Evolutionary conservation across 2,888 invertebrate genomes (phyloP).

Genomic region (Hypsopygia costalis): DNA sequence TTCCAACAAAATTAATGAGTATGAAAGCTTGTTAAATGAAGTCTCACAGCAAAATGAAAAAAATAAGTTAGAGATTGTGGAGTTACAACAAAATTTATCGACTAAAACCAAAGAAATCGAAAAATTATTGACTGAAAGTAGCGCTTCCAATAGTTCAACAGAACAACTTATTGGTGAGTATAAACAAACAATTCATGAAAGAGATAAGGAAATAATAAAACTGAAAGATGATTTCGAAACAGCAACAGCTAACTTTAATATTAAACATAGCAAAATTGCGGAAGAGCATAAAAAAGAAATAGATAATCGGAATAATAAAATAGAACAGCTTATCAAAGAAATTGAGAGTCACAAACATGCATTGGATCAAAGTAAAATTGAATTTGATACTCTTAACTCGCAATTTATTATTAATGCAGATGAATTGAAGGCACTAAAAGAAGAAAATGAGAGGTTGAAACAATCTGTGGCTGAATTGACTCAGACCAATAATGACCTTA

Average conservation of each 20-base stretch:
- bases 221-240: slow-evolving; percentile 71
- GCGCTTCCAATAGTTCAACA: slow-evolving; percentile 51
- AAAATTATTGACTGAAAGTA: slow-evolving; percentile 57
- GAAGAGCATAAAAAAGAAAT: slow-evolving; percentile 76
- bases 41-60: slow-evolving; percentile 63
- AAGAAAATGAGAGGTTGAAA: slow-evolving; percentile 65
- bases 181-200: slow-evolving; percentile 73
- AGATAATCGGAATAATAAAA: slow-evolving; percentile 69
- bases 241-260: slow-evolving; percentile 69
- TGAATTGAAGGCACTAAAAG: slow-evolving; percentile 61
- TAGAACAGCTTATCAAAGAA: slow-evolving; percentile 70
- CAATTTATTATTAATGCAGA: slow-evolving; percentile 67
- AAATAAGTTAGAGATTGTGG: slow-evolving; percentile 59
- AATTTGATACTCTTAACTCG: slow-evolving; percentile 66
- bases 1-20: slow-evolving; percentile 65
- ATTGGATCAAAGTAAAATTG: slow-evolving; percentile 66
- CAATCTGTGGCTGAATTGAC: slow-evolving; percentile 61
- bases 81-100: slow-evolving; percentile 57
- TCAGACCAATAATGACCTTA: slow-evolving; percentile 54
- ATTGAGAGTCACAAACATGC: slow-evolving; percentile 68
- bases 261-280: slow-evolving; percentile 71
- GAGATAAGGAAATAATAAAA: slow-evolving; percentile 77
- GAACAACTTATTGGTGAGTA: slow-evolving; percentile 68
- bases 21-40: slow-evolving; percentile 65
- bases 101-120: slow-evolving; percentile 63